A percentile compares a stretch with the other conserved stretches of the same genome.
phyloP scores from a whole-genome alignment of 2,888 invertebrate genomes.

The Strigamia transsilvanica region DNA sequence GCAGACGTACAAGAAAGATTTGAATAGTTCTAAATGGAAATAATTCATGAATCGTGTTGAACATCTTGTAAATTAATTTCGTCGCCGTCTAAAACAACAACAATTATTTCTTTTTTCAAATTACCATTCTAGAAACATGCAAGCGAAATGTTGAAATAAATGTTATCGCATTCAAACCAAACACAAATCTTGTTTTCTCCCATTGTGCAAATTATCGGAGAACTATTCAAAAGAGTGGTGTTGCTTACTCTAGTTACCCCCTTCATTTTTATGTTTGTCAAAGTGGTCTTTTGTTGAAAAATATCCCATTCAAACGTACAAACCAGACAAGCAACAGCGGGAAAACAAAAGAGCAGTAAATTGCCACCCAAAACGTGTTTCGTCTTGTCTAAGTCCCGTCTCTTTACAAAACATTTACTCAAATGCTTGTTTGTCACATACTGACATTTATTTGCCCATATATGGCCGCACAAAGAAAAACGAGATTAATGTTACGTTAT shows the following conservation, averaged over 20 bases:
- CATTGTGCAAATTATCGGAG: conserved; percentile 41
- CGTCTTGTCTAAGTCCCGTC: neutral
- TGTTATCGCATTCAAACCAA: conserved; percentile 3
- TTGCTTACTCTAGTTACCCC: conserved; percentile 34
- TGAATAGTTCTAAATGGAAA: neutral
- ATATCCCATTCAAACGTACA: conserved; percentile 23
- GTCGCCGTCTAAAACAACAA: neutral
- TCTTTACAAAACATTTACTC: neutral
- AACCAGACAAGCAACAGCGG: neutral
- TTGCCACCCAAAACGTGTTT: neutral
- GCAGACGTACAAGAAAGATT: neutral
- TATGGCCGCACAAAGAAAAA: conserved; percentile 12
- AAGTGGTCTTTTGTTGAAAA: conserved; percentile 37
- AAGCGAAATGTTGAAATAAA: conserved; percentile 28
- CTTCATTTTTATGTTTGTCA: conserved; percentile 45
- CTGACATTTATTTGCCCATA: conserved; percentile 39
- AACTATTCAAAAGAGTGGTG: conserved; percentile 35
- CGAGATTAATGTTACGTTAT: neutral
- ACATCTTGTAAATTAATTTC: neutral
- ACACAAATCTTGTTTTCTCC: conserved; percentile 43
- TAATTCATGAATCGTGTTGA: neutral
- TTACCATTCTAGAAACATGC: neutral
- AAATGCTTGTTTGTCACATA: neutral
- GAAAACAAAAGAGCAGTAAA: conserved; percentile 9
- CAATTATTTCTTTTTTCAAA: neutral